Conservation (phyloP, 2,888 invertebrate genomes). For the Thalpophila matura region DNA sequence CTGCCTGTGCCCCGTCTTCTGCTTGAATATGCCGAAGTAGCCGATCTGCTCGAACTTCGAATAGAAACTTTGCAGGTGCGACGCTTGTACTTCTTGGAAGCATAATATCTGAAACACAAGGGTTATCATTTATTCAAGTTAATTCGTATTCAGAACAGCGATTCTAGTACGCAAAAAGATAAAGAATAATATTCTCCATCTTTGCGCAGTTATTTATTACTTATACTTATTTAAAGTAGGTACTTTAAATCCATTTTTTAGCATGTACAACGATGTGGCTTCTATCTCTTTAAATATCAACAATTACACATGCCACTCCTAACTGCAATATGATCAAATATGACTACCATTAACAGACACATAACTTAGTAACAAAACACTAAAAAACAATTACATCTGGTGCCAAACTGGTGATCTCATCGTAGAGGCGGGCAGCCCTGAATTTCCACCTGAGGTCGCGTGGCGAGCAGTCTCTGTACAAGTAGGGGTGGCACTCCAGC, state of each 20-base stretch:
- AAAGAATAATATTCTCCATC: slow-evolving; percentile 55
- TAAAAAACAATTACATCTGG: slow-evolving; percentile 84
- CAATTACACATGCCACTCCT: no score
- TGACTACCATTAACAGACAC: no score
- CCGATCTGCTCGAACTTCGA: slow-evolving; percentile 90
- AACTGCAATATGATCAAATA: no score
- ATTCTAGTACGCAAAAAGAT: not conserved
- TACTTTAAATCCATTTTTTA: no score
- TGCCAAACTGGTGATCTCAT: slow-evolving; percentile 84
- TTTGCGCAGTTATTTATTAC: not conserved
- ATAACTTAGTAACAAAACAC: not conserved
- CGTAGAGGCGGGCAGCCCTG: slow-evolving; percentile 88
- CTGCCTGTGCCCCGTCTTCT: slow-evolving; percentile 94
- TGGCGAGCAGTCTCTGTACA: slow-evolving; percentile 92
- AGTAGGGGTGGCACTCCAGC: slow-evolving; percentile 93
- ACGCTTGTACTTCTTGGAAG: slow-evolving; percentile 97
- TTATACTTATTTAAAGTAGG: not conserved
- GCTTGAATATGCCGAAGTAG: slow-evolving; percentile 95
- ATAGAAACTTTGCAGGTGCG: slow-evolving; percentile 93
- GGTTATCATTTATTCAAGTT: slow-evolving; percentile 5
- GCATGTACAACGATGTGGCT: no score
- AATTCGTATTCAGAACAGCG: not conserved
- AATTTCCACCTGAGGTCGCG: slow-evolving; percentile 93
- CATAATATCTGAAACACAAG: slow-evolving; percentile 93
- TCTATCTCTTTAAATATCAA: no score